Base-by-base conservation (phyloP, 2,888 invertebrate species). In the Lochmaea capreae region DNA sequence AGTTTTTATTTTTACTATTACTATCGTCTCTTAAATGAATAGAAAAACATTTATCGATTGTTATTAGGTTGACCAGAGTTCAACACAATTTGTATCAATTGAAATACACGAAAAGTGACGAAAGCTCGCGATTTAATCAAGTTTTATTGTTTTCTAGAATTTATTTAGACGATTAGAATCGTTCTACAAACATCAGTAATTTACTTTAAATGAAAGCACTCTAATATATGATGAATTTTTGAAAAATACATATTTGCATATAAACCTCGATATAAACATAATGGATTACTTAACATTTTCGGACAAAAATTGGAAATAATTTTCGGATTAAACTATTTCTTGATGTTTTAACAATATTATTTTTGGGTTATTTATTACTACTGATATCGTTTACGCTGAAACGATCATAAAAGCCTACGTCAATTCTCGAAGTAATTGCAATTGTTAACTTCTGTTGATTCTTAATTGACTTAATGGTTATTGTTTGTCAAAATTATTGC, bases 51-150 rank as follows among this genome's bases (percentile, higher is more conserved):
- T 8, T 33, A 62, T 39, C n/a, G 42, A 16, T 39, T 42, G 62
- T 62, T 42, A n/a, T 62, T 33, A 16, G 39, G 62, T 62, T 62
- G 33, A 39, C 42, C 9, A 14, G 42, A 62, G 62, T 62, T 62
- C 62, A 62, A 62, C 12, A 39, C 62, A 62, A 62, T 62, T 62
- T 42, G 62, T 8, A 39, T 62, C 33, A 62, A 62, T 62, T 62
- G n/a, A 62, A n/a, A 33, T 9, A 42, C 8, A 12, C 62, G 62
- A 62, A n/a, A 62, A 4, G 42, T 62, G 62, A 62, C 62, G 62
- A 62, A 39, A 39, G 14, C 39, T 39, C 33, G 39, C 62, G 26
- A 39, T 8, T 62, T 6, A 62, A 62, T 62, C 33, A 46, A 14
- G 39, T 39, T 39, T 26, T 26, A 33, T 26, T 59, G 14, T 26